These are phyloP conservation scores for Clostera curtula DNA, from an alignment of 2,888 invertebrate genomes.

Conservation along the genomic window DNA sequence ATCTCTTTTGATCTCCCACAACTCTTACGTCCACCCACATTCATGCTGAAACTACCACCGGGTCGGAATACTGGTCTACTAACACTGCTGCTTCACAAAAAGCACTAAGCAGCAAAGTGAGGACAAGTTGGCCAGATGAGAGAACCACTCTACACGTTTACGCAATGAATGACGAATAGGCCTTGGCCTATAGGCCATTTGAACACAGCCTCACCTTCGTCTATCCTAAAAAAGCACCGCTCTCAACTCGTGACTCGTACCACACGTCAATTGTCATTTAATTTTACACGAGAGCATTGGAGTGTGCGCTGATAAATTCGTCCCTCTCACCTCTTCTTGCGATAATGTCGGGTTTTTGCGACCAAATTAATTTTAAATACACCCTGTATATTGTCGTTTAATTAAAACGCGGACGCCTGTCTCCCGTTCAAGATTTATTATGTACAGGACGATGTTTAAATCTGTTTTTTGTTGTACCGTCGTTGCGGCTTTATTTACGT, in stretches of 20 bases:
- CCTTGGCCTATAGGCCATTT: no score
- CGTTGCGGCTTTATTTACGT: constrained; percentile 5
- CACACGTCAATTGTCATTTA: constrained; percentile 55
- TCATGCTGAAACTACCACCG: no score
- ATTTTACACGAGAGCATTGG: constrained; percentile 60
- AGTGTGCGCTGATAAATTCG: constrained; percentile 62
- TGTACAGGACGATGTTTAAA: constrained; percentile 16
- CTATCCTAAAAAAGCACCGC: neutral
- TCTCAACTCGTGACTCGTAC: constrained; percentile 19
- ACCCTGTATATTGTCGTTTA: constrained; percentile 49
- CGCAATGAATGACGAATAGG: no score
- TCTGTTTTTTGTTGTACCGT: constrained; percentile 14
- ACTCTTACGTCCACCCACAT: no score
- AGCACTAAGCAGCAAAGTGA: no score
- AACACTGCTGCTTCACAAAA: no score
- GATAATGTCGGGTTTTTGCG: constrained; percentile 45
- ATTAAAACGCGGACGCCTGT: constrained; percentile 33
- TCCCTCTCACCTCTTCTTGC: constrained; percentile 40
- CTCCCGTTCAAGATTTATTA: constrained; percentile 16
- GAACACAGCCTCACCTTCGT: no score
- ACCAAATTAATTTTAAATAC: constrained; percentile 60
- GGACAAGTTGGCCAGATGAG: no score
- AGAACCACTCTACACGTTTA: no score
- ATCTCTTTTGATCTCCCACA: no score
- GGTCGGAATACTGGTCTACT: no score